Base-by-base conservation (phyloP, 2,113 vertebrate species). In the Gymnocephalus cernua region DNA sequence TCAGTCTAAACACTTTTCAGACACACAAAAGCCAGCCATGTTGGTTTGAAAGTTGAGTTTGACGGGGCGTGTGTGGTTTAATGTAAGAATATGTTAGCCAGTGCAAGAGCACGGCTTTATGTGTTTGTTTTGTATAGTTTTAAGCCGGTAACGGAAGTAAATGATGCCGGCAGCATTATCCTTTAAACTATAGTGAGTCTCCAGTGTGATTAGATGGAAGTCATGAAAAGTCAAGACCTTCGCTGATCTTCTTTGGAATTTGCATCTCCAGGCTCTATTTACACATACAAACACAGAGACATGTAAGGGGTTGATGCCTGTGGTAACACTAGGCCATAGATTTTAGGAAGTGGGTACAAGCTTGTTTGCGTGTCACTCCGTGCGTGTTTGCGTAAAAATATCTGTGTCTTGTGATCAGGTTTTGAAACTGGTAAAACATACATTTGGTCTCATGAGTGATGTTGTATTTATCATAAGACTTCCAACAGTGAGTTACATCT, bases 401-500 rank as follows among this genome's bases (percentile, higher is more conserved):
- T 21, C 12, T 25, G 25, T 51, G 63, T 89, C 89, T 88, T 83
- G 85, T 92, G 89, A 92, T 84, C 3, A 57, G 44, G n/a, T 38
- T 62, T 68, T 48, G 53, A 71, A 64, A 35, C 66, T 18, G 25
- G 56, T 57, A 23, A 38, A 53, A 19, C 9, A 45, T 83, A 45
- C 2, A 62, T 59, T 58, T 2, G 53, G 58, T 77, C 62, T 65
- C 47, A 25, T 73, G 41, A 66, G 47, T 47, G 10, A 29, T 71
- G 11, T 18, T 45, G 54, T 59, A 70, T 3, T 63, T 23, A 54
- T 50, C 18, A 16, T 47, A 21, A 35, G 12, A 64, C n/a, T 29
- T 72, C 9, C 45, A 35, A 1, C n/a, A 29, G 1, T 19, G 48
- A 54, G 13, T 65, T 57, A 4, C 12, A 70, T 57, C 38, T 74